phyloP scores from a whole-genome alignment of 2,797 vertebrate genomes.

The Macroramphosus scolopax region DNA sequence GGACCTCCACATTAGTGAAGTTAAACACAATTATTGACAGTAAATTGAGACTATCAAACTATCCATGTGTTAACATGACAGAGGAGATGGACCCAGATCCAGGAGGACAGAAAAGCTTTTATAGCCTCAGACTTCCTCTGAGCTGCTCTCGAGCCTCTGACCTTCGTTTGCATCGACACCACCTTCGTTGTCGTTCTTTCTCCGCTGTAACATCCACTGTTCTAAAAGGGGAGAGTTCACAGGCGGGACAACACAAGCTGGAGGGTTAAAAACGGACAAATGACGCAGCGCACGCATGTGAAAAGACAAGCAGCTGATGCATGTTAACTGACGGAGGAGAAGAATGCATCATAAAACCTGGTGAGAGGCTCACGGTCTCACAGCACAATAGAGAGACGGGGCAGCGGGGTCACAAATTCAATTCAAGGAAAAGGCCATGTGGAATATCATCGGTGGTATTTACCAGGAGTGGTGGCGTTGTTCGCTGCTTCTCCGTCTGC shows the following conservation, averaged over 20 bases:
- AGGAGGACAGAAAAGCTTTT: slow-evolving; percentile 8
- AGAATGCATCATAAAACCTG: too few species aligned
- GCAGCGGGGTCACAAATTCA: slow-evolving; percentile 38
- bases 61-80: too few species aligned
- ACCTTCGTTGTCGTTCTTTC: slow-evolving; percentile 57
- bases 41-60: too few species aligned
- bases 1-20: too few species aligned
- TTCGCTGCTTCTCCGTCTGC: slow-evolving; percentile 80
- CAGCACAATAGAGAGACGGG: slow-evolving; percentile 14
- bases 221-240: slow-evolving; percentile 61
- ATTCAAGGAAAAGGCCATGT: slow-evolving; percentile 45
- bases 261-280: slow-evolving; percentile 20
- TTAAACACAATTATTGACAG: too few species aligned
- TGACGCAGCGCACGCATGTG: not conserved
- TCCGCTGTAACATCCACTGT: slow-evolving; percentile 77
- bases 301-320: slow-evolving; percentile 1
- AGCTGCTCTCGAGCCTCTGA: slow-evolving; percentile 49
- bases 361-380: slow-evolving; percentile 14
- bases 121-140: slow-evolving; percentile 13
- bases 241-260: slow-evolving; percentile 36
- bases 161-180: slow-evolving; percentile 65
- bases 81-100: slow-evolving; percentile 14
- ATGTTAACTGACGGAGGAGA: too few species aligned
- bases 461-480: slow-evolving; percentile 70
- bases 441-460: slow-evolving; percentile 41